Base-by-base conservation (phyloP, 2,113 vertebrate genomes). In the western clawed frog (Xenopus tropicalis) region DNA sequence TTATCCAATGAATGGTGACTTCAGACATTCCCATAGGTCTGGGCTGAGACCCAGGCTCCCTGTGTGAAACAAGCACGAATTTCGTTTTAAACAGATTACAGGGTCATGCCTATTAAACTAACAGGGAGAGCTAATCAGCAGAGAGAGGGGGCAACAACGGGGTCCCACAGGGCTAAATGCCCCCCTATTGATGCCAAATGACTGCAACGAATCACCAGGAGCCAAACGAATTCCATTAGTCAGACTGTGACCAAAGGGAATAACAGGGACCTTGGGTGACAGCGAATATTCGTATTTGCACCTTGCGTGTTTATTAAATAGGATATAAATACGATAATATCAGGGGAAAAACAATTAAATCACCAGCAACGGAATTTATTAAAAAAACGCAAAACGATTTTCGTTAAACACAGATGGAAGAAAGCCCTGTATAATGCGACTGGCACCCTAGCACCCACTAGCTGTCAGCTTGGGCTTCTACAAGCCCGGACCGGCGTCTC, bases 101-200 rank as follows among this genome's bases (percentile, higher is more conserved):
- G 22, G 80, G 81, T 81, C 80, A 80, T 77, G 78, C 79, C 83
- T 72, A 78, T 85, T 86, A 85, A 84, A 83, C 74, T 54, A 81
- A 81, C 79, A 84, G 76, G 69, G 72, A 63, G 9, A 52, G 44
- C 78, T 82, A 86, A 84, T 80, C 69, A 69, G 79, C 76, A 64
- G 81, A 76, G 80, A 84, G 82, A 44, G 65, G 29, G n/a, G 20
- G 29, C 48, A 42, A 17, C 59, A 46, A 43, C 79, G 44, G 77
- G 77, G 82, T 82, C 81, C 73, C 13, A 19, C 23, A 25, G 42
- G 25, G 61, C 58, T 77, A 77, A 77, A 77, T 77, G 44, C 67
- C 61, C 25, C 73, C 77, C 63, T n/a, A 69, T 78, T 78, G 77
- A 78, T 78, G 67, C 37, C 56, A 61, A 78, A 69, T 70, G 23